These are phyloP conservation scores for Zalophus californianus DNA, from an alignment of 2,797 vertebrate genomes.

Conservation along the genomic window DNA sequence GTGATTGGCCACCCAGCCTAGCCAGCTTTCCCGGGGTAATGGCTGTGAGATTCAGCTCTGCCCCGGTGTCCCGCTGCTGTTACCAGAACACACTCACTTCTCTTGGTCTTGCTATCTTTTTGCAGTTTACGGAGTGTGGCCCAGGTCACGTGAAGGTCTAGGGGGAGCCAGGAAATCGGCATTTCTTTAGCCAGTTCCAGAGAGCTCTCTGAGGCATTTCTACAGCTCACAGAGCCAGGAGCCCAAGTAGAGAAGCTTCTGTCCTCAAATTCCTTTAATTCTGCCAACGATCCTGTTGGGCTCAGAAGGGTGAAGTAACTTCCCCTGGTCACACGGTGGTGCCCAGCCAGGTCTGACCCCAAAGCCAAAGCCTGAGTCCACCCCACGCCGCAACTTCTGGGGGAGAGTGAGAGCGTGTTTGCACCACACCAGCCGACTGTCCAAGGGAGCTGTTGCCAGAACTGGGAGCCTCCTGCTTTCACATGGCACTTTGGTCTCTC, in stretches of 20 bases:
- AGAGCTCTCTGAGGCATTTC: neutral
- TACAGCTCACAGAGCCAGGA: neutral
- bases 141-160: neutral
- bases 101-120: neutral
- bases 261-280: neutral
- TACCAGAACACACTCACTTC: neutral
- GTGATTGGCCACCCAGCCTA: neutral
- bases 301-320: neutral
- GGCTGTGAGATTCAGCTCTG: fast-evolving
- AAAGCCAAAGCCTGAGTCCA: neutral
- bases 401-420: too few species aligned
- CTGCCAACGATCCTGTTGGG: neutral
- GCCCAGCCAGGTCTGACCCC: neutral
- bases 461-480: neutral
- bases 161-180: neutral
- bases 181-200: neutral
- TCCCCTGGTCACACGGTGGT: neutral
- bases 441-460: neutral
- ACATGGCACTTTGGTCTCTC: neutral
- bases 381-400: fast-evolving
- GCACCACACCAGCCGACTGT: neutral
- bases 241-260: neutral
- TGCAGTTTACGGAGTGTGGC: fast-evolving
- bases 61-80: neutral
- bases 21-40: neutral